phyloP scores from a whole-genome alignment of 53 echinoderm and acorn worm genomes.

The Astropecten irregularis region DNA sequence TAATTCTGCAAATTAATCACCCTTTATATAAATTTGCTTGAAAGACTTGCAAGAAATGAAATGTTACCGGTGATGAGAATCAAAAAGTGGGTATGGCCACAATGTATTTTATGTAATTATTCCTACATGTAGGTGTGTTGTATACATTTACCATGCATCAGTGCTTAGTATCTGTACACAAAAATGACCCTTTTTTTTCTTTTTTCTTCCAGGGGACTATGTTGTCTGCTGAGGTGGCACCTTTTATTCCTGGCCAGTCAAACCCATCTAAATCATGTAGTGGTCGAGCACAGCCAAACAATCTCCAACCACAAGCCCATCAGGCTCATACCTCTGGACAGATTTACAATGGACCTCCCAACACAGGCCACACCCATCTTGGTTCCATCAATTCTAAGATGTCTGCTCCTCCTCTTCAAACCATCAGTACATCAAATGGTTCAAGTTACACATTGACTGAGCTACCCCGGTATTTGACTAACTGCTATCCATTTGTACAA shows the following conservation, averaged over 20 bases:
- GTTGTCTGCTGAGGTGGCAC: constrained; percentile 73
- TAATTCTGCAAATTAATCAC: too few relatives aligned
- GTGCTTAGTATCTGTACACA: too few relatives aligned
- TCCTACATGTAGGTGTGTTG: too few relatives aligned
- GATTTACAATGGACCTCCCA: constrained; percentile 20
- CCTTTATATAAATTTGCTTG: too few relatives aligned
- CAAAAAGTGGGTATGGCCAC: too few relatives aligned
- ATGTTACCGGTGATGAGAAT: too few relatives aligned
- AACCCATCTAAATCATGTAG: neutral
- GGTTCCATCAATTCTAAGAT: constrained; percentile 49
- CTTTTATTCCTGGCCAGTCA: constrained; percentile 62
- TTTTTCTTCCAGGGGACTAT: constrained; percentile 52
- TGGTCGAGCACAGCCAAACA: neutral
- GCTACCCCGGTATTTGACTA: constrained; percentile 79
- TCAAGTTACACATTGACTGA: constrained; percentile 47
- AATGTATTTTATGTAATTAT: too few relatives aligned
- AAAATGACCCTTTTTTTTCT: too few relatives aligned
- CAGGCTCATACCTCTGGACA: constrained; percentile 24
- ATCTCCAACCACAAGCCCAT: neutral
- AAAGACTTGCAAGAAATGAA: too few relatives aligned
- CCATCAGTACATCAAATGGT: constrained; percentile 8
- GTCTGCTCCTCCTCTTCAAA: constrained; percentile 24
- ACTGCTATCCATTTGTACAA: constrained; percentile 90
- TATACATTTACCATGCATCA: too few relatives aligned
- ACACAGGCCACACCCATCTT: constrained; percentile 29